Conservation (phyloP, 23 tunicate genomes). For the Ascidia mentula region DNA sequence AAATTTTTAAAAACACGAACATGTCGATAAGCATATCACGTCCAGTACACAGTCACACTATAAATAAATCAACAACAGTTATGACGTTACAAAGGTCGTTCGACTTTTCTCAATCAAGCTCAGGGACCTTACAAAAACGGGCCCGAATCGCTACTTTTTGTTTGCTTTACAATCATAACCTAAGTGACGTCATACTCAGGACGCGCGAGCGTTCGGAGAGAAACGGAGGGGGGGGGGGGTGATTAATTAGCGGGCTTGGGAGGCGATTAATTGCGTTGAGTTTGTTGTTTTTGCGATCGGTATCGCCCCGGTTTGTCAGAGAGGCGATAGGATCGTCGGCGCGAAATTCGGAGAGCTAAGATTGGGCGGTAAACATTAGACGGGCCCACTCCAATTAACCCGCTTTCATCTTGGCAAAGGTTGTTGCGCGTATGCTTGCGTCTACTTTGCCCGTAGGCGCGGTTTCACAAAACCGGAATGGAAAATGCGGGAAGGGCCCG, state of each 20-base stretch:
- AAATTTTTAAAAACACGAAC: no score
- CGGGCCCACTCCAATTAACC: background rate
- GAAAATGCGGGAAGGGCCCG: no score
- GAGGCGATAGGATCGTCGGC: background rate
- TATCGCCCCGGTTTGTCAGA: background rate
- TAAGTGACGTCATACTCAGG: background rate
- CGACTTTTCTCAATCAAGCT: background rate
- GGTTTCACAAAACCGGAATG: no score
- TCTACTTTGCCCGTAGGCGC: background rate
- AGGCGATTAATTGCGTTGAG: background rate
- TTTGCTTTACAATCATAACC: background rate
- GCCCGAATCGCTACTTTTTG: background rate
- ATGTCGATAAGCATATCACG: no score
- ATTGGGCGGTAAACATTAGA: background rate
- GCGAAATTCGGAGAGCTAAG: background rate
- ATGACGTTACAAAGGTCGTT: no score
- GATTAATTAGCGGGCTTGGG: background rate
- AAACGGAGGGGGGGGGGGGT: background rate
- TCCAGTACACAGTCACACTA: no score
- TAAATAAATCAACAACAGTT: no score
- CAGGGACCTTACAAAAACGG: background rate
- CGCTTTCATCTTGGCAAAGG: background rate
- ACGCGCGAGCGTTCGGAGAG: background rate
- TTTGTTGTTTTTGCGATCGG: conserved; percentile 1
- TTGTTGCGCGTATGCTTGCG: no score